Conservation (phyloP, 2,888 invertebrate species). For the Azorinus chamasolen region DNA sequence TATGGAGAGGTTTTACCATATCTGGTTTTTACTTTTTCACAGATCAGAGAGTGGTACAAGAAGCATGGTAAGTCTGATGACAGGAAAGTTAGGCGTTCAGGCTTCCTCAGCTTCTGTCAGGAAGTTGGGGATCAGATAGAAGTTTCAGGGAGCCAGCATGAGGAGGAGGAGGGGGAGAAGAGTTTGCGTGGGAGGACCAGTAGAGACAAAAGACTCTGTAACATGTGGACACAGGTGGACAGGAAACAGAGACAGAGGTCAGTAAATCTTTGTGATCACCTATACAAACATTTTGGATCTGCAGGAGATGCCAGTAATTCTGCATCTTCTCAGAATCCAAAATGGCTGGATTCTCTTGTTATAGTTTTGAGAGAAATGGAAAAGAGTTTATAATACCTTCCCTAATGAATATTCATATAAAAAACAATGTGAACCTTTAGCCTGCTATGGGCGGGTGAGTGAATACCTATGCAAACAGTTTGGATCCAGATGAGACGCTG, state of each 20-base stretch:
- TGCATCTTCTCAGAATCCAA: too few species aligned
- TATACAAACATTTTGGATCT: too few species aligned
- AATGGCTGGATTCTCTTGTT: too few species aligned
- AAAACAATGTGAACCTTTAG: too few species aligned
- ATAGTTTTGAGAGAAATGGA: too few species aligned
- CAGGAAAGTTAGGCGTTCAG: slow-evolving; percentile 51
- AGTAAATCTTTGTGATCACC: not conserved
- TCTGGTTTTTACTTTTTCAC: slow-evolving; percentile 16
- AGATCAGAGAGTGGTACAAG: slow-evolving; percentile 80
- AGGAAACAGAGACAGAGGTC: slow-evolving; percentile 89
- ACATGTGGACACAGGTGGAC: slow-evolving; percentile 90
- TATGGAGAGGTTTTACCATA: too few species aligned
- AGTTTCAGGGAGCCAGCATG: not conserved
- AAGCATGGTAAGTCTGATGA: slow-evolving; percentile 40
- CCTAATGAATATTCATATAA: too few species aligned
- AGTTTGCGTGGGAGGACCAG: slow-evolving; percentile 17
- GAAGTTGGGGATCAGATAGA: slow-evolving; percentile 17
- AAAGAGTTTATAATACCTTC: too few species aligned
- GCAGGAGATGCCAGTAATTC: too few species aligned
- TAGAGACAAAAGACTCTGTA: slow-evolving; percentile 85
- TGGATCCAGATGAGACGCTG: too few species aligned
- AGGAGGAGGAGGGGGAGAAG: not conserved
- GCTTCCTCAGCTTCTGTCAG: slow-evolving; percentile 79
- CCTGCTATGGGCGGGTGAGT: too few species aligned
- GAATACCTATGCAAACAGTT: too few species aligned